Conservation (phyloP, 1,140 invertebrate species). For the Triops cancriformis region DNA sequence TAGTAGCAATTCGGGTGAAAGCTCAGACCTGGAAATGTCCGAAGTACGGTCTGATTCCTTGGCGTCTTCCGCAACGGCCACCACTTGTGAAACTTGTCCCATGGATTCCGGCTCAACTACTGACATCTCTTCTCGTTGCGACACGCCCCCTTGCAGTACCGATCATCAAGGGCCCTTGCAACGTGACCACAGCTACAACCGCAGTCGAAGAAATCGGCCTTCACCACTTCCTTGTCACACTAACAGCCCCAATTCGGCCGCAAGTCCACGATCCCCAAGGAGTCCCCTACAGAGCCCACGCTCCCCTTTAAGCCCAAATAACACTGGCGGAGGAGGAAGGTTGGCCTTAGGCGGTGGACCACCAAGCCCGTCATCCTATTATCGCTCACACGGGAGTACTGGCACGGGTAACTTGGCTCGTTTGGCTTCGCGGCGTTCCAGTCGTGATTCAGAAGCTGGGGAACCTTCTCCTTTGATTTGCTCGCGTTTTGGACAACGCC, state of each 20-base stretch:
- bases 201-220: slow-evolving; percentile 20
- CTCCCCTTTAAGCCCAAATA: slow-evolving; percentile 24
- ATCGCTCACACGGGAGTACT: slow-evolving; percentile 10
- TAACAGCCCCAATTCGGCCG: slow-evolving; percentile 25
- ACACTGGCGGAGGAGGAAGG: slow-evolving; percentile 1
- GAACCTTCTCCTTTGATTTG: slow-evolving; percentile 63
- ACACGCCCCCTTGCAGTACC: neutral
- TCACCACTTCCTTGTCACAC: slow-evolving; percentile 29
- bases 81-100: neutral
- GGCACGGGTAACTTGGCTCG: slow-evolving; percentile 47
- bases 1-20: neutral
- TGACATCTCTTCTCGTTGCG: neutral
- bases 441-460: slow-evolving; percentile 56
- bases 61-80: neutral
- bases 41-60: neutral
- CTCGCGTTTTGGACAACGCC: slow-evolving; percentile 50
- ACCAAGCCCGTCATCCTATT: slow-evolving; percentile 24
- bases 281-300: slow-evolving; percentile 29
- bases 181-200: neutral
- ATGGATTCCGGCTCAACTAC: neutral
- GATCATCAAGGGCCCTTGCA: neutral
- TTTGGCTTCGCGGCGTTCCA: slow-evolving; percentile 61
- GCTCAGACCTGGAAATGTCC: slow-evolving; percentile 3
- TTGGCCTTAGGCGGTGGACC: neutral
- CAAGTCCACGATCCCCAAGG: slow-evolving; percentile 27